Evolutionary conservation across 2,888 invertebrate species (phyloP).

Genomic region (Mylabris sibirica): DNA sequence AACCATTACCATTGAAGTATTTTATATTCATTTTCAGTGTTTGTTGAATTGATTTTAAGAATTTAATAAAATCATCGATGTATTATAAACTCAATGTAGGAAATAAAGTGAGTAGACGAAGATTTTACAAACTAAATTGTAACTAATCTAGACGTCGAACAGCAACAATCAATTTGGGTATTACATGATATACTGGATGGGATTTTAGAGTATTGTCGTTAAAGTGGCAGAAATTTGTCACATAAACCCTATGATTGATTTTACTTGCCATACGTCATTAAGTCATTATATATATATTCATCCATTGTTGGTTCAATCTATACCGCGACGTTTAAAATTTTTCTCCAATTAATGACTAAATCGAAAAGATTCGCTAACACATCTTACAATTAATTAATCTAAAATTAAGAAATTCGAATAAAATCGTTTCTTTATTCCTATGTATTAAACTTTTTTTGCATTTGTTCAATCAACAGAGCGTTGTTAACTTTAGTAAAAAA

Average conservation of each 20-base stretch:
- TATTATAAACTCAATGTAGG: not conserved
- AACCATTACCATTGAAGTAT: not conserved
- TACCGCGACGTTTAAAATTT: not conserved
- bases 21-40: not conserved
- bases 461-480: not conserved
- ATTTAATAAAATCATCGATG: not conserved
- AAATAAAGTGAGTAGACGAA: not conserved
- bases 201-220: conserved; percentile 41
- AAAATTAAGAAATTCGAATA: no score
- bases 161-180: conserved; percentile 41
- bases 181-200: conserved; percentile 39
- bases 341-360: not conserved
- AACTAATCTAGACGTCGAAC: conserved; percentile 38
- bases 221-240: conserved; percentile 42
- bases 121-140: conserved; percentile 26
- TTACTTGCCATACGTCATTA: conserved; percentile 34
- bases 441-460: no score
- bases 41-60: not conserved
- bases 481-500: not conserved
- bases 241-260: conserved; percentile 42
- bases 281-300: no score
- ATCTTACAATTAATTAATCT: not conserved
- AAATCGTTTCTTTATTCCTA: no score
- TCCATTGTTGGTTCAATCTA: conserved; percentile 15
- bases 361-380: not conserved